Percentiles rank a stretch among this genome's conserved stretches.
Conservation (phyloP, 2,113 vertebrate genomes). For the Pterocles burchelli region DNA sequence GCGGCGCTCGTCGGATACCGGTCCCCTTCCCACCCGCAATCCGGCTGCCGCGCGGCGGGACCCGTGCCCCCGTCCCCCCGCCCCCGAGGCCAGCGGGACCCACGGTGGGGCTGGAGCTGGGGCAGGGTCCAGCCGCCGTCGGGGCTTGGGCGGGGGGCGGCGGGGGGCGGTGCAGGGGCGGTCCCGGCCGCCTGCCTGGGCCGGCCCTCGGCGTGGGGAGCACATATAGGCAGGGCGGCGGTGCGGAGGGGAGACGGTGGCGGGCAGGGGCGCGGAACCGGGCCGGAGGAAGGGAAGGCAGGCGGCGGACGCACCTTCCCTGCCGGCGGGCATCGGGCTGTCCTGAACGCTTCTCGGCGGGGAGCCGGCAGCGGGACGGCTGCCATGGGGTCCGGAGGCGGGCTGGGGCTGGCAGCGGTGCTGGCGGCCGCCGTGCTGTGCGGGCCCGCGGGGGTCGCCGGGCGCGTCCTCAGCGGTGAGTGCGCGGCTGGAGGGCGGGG, state of each 20-base stretch:
- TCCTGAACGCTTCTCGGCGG: neutral
- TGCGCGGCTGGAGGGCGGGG: neutral
- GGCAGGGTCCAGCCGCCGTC: neutral
- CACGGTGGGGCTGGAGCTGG: no score
- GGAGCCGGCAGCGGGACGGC: neutral
- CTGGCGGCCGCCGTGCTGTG: slow-evolving; percentile 63
- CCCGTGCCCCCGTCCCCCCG: neutral
- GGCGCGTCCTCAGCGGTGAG: slow-evolving; percentile 78
- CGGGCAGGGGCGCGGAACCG: accelerated
- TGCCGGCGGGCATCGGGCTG: neutral
- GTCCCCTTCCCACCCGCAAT: neutral
- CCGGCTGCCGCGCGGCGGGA: neutral
- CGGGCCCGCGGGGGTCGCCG: slow-evolving; percentile 33
- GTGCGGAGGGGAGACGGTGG: neutral
- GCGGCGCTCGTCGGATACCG: neutral
- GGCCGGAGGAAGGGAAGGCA: no score
- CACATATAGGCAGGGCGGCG: neutral
- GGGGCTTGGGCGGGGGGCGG: neutral
- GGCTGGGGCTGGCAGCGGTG: neutral
- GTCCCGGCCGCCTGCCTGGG: neutral
- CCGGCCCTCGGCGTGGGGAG: neutral
- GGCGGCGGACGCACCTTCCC: accelerated
- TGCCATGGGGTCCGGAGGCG: neutral
- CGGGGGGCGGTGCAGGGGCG: neutral
- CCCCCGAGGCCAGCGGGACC: no score